A percentile compares a stretch with the other conserved stretches of the same genome.
phyloP scores from a whole-genome alignment of 2,888 invertebrate species.

The Leptothorax acervorum region DNA sequence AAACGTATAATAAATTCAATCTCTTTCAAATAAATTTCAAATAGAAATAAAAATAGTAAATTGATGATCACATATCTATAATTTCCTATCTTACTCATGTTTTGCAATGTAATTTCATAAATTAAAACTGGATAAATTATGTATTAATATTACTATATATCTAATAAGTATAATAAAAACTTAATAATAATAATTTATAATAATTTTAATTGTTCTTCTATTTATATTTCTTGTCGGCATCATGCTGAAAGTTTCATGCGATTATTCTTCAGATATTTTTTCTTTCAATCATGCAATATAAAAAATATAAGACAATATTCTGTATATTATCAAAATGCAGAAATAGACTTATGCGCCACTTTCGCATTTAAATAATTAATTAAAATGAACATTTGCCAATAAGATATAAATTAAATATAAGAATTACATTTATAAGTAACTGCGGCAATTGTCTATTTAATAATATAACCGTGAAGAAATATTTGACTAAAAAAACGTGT shows the following conservation, averaged over 20 bases:
- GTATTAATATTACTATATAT: not conserved
- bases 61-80: not conserved
- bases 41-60: not conserved
- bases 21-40: not conserved
- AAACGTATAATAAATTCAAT: not conserved
- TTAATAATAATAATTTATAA: conserved; percentile 1
- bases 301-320: not conserved
- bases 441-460: not conserved
- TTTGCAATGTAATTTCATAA: conserved; percentile 1
- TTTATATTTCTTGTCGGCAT: not conserved
- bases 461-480: not conserved
- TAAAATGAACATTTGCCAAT: not conserved
- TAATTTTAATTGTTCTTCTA: not conserved
- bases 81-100: not conserved
- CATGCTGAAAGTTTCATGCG: conserved; percentile 34
- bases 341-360: not conserved
- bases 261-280: not conserved
- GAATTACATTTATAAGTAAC: not conserved
- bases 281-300: conserved; percentile 19
- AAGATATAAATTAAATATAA: not conserved
- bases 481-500: not conserved
- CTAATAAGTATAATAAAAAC: not conserved
- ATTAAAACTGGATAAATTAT: not conserved
- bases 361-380: conserved; percentile 8
- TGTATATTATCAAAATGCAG: not conserved